These are phyloP conservation scores for Hoplodrina ambigua DNA, from an alignment of 2,888 invertebrate species.

Conservation along the genomic window DNA sequence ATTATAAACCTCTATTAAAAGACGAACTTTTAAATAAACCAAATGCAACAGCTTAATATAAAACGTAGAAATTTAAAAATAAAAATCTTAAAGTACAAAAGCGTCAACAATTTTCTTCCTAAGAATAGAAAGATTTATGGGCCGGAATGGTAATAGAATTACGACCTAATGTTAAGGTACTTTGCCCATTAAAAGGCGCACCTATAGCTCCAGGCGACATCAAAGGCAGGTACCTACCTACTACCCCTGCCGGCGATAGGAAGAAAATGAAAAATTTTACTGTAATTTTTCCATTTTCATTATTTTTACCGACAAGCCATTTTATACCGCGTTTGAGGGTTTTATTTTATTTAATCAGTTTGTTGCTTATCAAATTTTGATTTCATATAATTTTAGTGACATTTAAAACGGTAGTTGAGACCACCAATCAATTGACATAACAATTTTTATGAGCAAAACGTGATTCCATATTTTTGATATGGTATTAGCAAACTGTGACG, in stretches of 20 bases:
- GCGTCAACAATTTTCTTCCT: slow-evolving; percentile 24
- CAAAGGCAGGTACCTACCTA: slow-evolving; percentile 32
- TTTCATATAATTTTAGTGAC: neutral
- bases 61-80: slow-evolving; percentile 13
- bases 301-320: slow-evolving; percentile 6
- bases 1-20: neutral
- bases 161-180: slow-evolving; percentile 31
- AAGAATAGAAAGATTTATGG: slow-evolving; percentile 43
- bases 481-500: no score
- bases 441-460: no score
- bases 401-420: neutral
- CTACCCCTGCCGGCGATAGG: neutral
- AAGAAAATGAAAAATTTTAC: slow-evolving; percentile 39
- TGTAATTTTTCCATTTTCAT: slow-evolving; percentile 1
- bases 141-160: slow-evolving; percentile 43
- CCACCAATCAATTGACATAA: no score
- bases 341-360: slow-evolving; percentile 10
- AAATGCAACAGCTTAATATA: slow-evolving; percentile 5
- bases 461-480: no score
- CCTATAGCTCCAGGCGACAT: slow-evolving; percentile 21
- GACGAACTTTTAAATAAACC: neutral
- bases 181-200: slow-evolving; percentile 47
- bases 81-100: neutral
- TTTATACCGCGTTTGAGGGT: neutral
- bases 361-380: neutral